Percentiles rank a stretch among this genome's conserved stretches.
These are phyloP conservation scores for Odontothrips loti DNA, from an alignment of 2,888 invertebrate species.

Conservation along the genomic window DNA sequence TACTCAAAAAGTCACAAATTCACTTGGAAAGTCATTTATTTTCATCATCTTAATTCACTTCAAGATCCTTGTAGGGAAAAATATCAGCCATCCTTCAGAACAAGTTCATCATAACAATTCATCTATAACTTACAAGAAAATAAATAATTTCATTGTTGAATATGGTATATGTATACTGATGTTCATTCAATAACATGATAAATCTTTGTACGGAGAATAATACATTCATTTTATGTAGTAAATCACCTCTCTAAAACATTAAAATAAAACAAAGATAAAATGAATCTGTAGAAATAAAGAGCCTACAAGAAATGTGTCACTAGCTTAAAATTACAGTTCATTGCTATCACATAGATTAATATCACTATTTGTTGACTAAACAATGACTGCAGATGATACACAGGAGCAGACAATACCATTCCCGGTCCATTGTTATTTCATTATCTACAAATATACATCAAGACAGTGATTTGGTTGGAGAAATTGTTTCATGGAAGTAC, in stretches of 20 bases:
- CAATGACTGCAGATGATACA: slow-evolving; percentile 5
- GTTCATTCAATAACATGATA: slow-evolving; percentile 4
- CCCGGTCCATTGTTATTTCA: background rate
- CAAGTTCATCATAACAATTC: background rate
- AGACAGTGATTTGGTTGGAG: background rate
- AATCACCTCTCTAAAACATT: background rate
- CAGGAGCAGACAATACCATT: background rate
- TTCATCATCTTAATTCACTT: background rate
- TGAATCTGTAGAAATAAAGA: background rate
- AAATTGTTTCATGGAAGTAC: slow-evolving; percentile 1
- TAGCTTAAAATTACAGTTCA: slow-evolving; percentile 17
- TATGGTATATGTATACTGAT: slow-evolving; percentile 7
- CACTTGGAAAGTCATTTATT: background rate
- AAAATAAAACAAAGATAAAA: background rate
- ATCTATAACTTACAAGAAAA: slow-evolving; percentile 15
- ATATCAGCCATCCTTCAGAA: slow-evolving; percentile 7
- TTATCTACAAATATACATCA: background rate
- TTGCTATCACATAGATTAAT: slow-evolving; percentile 21
- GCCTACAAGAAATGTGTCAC: background rate
- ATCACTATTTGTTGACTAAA: slow-evolving; percentile 21
- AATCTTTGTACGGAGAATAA: slow-evolving; percentile 12
- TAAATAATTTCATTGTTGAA: slow-evolving; percentile 18
- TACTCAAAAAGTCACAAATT: background rate
- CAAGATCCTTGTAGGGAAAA: background rate
- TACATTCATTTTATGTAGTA: background rate